Conservation (phyloP, 2,888 invertebrate genomes). For the Oligia fasciuncula region DNA sequence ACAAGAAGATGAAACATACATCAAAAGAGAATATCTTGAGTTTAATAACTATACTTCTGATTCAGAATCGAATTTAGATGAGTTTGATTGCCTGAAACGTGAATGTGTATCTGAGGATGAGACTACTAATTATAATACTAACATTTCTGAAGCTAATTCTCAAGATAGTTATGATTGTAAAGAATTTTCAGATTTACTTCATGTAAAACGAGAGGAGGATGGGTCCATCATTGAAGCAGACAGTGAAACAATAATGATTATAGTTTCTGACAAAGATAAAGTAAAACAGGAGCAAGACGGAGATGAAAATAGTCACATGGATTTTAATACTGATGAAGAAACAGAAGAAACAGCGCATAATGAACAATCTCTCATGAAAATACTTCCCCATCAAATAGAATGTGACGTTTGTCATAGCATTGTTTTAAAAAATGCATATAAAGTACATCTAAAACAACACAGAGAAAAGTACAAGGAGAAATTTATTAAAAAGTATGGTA, state of each 20-base stretch:
- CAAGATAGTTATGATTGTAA: constrained; percentile 12
- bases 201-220: constrained; percentile 24
- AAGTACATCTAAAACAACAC: constrained; percentile 63
- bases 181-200: constrained; percentile 20
- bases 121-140: background rate
- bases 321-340: constrained; percentile 46
- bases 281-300: constrained; percentile 13
- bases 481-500: constrained; percentile 50
- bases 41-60: constrained; percentile 36
- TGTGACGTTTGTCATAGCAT: constrained; percentile 66
- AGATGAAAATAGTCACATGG: constrained; percentile 50
- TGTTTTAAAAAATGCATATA: constrained; percentile 52
- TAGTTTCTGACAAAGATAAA: constrained; percentile 57
- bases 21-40: constrained; percentile 59
- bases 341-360: constrained; percentile 44
- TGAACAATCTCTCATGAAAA: constrained; percentile 33
- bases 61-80: constrained; percentile 39
- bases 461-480: constrained; percentile 60
- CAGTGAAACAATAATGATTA: constrained; percentile 53
- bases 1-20: constrained; percentile 46
- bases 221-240: constrained; percentile 32
- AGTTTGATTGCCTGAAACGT: constrained; percentile 23
- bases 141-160: constrained; percentile 21
- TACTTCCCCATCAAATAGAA: constrained; percentile 47
- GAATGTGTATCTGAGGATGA: constrained; percentile 24